Base-by-base conservation (phyloP, 2,113 vertebrate species). In the Neolamprologus sp. region DNA sequence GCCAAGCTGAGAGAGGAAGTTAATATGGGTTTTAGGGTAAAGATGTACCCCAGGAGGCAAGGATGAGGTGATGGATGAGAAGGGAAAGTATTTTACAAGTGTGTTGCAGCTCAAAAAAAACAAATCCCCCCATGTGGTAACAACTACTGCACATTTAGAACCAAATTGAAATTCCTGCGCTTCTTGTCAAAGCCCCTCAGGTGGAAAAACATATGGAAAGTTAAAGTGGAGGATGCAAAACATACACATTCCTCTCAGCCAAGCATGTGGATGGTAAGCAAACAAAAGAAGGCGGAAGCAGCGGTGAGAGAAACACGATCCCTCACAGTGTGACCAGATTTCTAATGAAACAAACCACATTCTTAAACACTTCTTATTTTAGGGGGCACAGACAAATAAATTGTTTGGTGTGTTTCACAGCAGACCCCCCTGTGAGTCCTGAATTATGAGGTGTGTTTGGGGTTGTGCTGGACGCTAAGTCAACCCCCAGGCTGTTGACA, bases 71-170 rank as follows among this genome's bases (percentile, higher is more conserved):
- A 94, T 92, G 90, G 80, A 95, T 94, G 94, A 92, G 82, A 84
- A 88, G 84, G 73, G 58, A 75, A 89, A 58, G 53, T 89, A 80
- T 75, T 91, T 53, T 28, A 68, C 82, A 84, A 93, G 86, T 71
- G 81, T 37, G 65, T 13, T 65, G 80, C 83, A 83, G 79, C 89
- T 93, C 82, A 93, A 92, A 90, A 87, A 91, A 91, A 91, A 92
- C 88, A 91, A 90, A 88, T 78, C 23, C 17, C 23, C 47, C 91
- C 94, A 95, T 95, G 91, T 96, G 95, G 94, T 75, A 95, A 81
- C 92, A 94, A 95, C 94, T 95, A 94, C 87, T 28, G 85, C 89
- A 91, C 88, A 93, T 90, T 94, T 94, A 92, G 91, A 91, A 90
- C 33, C 91, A 85, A 84, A 95, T 94, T 93, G 55, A 95, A 93